These are phyloP conservation scores for Eremophila alpestris DNA, from an alignment of 2,797 vertebrate genomes.

Conservation along the genomic window DNA sequence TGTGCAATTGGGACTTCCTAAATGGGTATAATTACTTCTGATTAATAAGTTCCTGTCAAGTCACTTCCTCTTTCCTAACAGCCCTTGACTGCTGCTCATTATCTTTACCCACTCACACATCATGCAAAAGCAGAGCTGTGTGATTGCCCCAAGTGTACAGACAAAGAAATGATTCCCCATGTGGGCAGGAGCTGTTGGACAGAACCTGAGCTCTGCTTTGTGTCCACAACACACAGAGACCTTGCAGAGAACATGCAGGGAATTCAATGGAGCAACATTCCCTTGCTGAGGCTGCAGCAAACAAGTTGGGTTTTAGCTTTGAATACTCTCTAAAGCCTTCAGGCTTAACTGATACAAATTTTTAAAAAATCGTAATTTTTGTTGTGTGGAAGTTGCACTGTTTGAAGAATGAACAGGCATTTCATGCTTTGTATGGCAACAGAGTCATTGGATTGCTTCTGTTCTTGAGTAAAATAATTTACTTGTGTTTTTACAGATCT, in stretches of 20 bases:
- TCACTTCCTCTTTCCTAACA: slow-evolving; percentile 15
- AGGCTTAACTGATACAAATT: neutral
- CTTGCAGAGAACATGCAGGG: neutral
- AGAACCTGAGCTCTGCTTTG: fast-evolving
- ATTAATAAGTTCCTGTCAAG: slow-evolving; percentile 23
- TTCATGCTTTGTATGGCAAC: neutral
- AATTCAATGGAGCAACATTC: fast-evolving
- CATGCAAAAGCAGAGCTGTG: neutral
- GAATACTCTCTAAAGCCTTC: neutral
- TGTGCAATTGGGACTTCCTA: neutral
- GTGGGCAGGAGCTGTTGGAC: neutral
- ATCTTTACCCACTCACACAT: neutral
- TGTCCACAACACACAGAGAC: fast-evolving
- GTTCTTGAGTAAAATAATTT: neutral
- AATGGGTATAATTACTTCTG: neutral
- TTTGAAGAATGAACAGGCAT: neutral
- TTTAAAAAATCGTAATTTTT: neutral
- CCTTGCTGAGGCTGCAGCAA: neutral
- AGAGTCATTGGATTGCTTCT: neutral
- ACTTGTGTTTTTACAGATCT: slow-evolving; percentile 83
- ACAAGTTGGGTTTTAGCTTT: neutral
- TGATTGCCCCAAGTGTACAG: neutral
- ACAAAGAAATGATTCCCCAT: neutral
- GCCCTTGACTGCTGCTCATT: neutral
- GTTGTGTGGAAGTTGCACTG: neutral